Evolutionary conservation across 2,797 vertebrate genomes (phyloP).

Genomic region (Xenops minutus): DNA sequence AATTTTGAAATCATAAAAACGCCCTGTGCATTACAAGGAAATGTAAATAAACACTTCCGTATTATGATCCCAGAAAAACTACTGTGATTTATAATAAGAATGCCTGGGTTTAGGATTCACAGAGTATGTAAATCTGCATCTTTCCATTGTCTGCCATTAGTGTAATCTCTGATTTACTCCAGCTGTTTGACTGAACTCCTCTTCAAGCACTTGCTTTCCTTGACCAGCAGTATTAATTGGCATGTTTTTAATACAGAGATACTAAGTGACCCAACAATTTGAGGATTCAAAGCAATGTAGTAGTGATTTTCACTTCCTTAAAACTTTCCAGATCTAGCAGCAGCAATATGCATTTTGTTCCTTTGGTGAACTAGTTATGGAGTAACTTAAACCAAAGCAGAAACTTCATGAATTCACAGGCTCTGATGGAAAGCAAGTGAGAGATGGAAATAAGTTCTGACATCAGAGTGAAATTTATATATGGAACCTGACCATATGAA

Average conservation of each 20-base stretch:
- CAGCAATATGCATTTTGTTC: neutral
- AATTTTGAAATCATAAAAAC: constrained; percentile 25
- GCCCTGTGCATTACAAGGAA: neutral
- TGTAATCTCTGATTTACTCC: constrained; percentile 38
- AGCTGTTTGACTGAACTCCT: neutral
- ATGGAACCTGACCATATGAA: neutral
- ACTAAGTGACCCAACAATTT: neutral
- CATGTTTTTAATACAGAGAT: neutral
- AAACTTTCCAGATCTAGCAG: neutral
- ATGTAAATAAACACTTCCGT: neutral
- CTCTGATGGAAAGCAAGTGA: constrained; percentile 1
- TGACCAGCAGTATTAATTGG: neutral
- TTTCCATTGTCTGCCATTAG: constrained; percentile 7
- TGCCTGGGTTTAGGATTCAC: neutral
- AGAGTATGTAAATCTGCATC: constrained; percentile 18
- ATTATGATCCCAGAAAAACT: neutral
- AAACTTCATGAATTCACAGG: neutral
- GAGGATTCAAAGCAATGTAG: neutral
- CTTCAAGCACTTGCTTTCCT: neutral
- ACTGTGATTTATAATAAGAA: constrained; percentile 22
- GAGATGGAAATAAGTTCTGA: neutral
- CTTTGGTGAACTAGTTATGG: neutral
- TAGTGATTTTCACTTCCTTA: constrained; percentile 2
- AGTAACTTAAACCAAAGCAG: constrained; percentile 3
- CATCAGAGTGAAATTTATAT: neutral